Evolutionary conservation across 2,888 invertebrate genomes (phyloP), one percentile per base, ranked within the genome.

Genomic region (Lepidonotus clava): DNA sequence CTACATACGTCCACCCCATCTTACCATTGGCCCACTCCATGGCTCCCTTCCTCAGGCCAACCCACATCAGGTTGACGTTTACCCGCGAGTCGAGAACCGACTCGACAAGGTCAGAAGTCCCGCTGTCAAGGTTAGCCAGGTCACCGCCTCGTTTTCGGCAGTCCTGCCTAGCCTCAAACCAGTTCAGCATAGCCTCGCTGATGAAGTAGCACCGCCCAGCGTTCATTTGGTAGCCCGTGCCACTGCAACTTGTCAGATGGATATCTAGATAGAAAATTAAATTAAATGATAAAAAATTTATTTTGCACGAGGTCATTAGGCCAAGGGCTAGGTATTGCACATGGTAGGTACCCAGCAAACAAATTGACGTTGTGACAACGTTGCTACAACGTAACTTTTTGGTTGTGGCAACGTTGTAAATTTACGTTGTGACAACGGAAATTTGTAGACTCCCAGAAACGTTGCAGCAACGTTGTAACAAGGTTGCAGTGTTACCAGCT

Each of bases 91-190:
- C n/a, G 21, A 76, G 14, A 1, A 76, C 38, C 8, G 36, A 21
- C 38, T 76, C 11, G 8, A 76, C 24, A 1, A 76, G 4, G 4
- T 34, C 6, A 5, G 38, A 40, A 8, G 38, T 76, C 76, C n/a
- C 28, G 4, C 18, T 38, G 38, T 76, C 76, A 21, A 76, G 18
- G 4, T 36, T 28, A 14, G 76, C 76, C 36, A 76, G 76, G 38
- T 76, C 76, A 36, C 76, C 76, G 38, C 76, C 76, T 76, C 76
- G 76, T 76, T 76, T 40, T 40, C 40, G 76, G 28, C 76, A 76
- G 18, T 40, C 38, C 1, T 76, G 24, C 28, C 76, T 76, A 76
- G 76, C 76, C 76, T 76, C 76, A 24, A 76, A 76, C 76, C 76
- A 76, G 40, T 76, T 76, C 18, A 76, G 6, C 24, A 40, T 36